Evolutionary conservation across 2,888 invertebrate species (phyloP), one percentile per base, ranked within the genome.

Genomic region (Mythimna lalbum): DNA sequence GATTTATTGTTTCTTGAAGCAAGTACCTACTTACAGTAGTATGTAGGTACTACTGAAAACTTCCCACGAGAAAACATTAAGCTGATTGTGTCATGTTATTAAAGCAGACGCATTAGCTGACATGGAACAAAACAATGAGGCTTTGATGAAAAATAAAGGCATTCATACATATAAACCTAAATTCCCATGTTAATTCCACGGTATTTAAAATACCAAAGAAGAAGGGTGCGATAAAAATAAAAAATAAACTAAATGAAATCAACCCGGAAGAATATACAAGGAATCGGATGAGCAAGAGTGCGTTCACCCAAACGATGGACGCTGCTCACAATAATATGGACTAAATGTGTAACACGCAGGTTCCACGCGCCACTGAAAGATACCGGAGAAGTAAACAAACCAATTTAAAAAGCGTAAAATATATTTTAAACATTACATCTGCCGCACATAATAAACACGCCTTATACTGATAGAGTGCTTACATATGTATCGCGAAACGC

Each of bases 241-340:
- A 63, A 69, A 65, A 70, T 9, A 84, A 84, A 84, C 80, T 82
- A 80, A 83, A 89, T 85, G 86, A 89, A 90, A 87, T 88, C 86
- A 86, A 90, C 84, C 88, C 88, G 89, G 90, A 91, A 90, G 89
- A 90, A 80, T 83, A 86, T 83, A 84, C 86, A 88, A 82, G 84
- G 82, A 83, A 87, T 88, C 86, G 84, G 88, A 89, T 89, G 90
- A 88, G 83, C 87, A 86, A 84, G 92, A 91, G 94, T 92, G 89
- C 94, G 88, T 92, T 93, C 89, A 94, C 93, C 94, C 88, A 90
- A 82, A 80, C 85, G 81, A 81, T 87, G 87, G 88, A 83, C 85
- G 88, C 81, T 88, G 88, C 88, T 90, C 88, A 90, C 90, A 89
- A 90, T 90, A 91, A 91, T 90, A 88, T 87, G 84, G 80, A 90